Evolutionary conservation across 2,113 vertebrate species (phyloP), one percentile per base, ranked within the genome.

Genomic region (Nannospalax galili): DNA sequence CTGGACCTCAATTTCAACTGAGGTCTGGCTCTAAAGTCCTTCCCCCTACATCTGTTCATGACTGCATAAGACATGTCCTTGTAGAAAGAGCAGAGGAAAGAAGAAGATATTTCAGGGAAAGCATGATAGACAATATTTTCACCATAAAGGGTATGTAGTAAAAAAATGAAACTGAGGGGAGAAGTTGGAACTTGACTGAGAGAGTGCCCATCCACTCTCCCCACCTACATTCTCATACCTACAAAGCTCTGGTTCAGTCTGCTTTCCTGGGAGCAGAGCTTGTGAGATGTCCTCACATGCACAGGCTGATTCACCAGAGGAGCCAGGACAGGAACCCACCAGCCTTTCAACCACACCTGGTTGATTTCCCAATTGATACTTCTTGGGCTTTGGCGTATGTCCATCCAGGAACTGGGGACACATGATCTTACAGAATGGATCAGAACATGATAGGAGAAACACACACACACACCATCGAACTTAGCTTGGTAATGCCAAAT

Each of bases 81-180:
- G 65, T 9, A 52, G 14, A 87, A 75, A 93, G 48, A 79, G 17
- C 48, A 93, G 86, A 82, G 45, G 20, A 79, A 86, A 90, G 17
- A 17, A 94, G 5, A 52, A 40, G 32, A 85, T 40, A 80, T 95
- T 94, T 80, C 62, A 48, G 72, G 37, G 69, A 73, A 84, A 78
- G 30, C 2, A 17, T 12, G 37, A 40, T 73, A 62, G 84, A 80
- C 58, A 78, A 64, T 90, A 32, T 42, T 26, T 52, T 91, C 10
- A 16, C 37, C 32, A 10, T 77, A 52, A 37, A 79, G 17, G 56
- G 5, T 37, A 72, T 65, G 20, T 82, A 87, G 56, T 19, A 79
- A 91, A 81, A 22, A 85, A 52, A 37, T 60, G 70, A 82, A 11
- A 19, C 65, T 75, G 42, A 60, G 84, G 37, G 48, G 28, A 48